Evolutionary conservation across 2,888 invertebrate species (phyloP).

Genomic region (Imbricaverruca yamaguchii): DNA sequence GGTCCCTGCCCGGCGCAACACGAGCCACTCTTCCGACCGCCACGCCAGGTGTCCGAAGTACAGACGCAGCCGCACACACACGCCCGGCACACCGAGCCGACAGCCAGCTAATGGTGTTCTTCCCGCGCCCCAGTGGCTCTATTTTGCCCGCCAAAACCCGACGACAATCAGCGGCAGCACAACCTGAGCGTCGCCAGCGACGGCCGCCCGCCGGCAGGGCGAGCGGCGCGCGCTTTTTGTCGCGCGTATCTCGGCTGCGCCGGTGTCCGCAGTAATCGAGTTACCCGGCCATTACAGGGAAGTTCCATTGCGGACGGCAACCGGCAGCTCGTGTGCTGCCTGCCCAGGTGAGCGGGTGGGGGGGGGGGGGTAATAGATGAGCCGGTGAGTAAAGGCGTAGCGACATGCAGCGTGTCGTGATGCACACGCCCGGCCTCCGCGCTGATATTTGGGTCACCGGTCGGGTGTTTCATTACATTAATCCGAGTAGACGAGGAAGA

Average conservation of each 20-base stretch:
- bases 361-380: not conserved
- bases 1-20: too few relatives aligned
- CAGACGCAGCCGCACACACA: too few relatives aligned
- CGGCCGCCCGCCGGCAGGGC: not conserved
- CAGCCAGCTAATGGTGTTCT: slow-evolving; percentile 4
- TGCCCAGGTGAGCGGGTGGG: not conserved
- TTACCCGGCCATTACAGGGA: not conserved
- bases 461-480: too few relatives aligned
- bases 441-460: too few relatives aligned
- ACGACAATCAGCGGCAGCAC: not conserved
- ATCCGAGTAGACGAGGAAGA: too few relatives aligned
- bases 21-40: too few relatives aligned
- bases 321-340: not conserved
- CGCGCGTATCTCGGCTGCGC: not conserved
- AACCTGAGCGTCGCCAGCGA: not conserved
- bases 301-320: not conserved
- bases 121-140: not conserved
- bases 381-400: too few relatives aligned
- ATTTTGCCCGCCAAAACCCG: not conserved
- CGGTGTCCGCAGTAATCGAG: not conserved
- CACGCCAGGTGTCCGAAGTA: too few relatives aligned
- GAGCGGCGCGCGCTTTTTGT: not conserved
- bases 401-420: too few relatives aligned
- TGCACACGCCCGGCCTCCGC: too few relatives aligned
- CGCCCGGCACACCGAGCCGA: not conserved